Base-by-base conservation (phyloP, 2,888 invertebrate species). In the Mimumesa dahlbomi region DNA sequence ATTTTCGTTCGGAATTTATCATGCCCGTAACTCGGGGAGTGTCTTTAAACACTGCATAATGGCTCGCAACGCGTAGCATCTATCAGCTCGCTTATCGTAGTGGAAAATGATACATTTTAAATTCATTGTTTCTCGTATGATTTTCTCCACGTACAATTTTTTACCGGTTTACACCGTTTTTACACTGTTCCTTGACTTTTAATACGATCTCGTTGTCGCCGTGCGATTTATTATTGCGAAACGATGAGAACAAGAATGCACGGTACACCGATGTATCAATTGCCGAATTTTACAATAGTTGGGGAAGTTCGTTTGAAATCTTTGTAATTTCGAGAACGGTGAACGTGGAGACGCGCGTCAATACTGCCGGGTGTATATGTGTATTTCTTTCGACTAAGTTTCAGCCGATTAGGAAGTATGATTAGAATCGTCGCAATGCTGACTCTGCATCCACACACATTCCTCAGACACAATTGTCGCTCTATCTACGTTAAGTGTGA, bases 391-490 rank as follows among this genome's bases (percentile, higher is more conserved):
- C 48, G 19, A 3, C 58, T 77, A 62, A 70, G 54, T 73, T 77
- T 54, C 53, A 61, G 61, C 54, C 56, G 50, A 78, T 68, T 64
- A 75, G 58, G 68, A 45, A 46, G 62, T 5, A 77, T 53, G 46
- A 66, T 71, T 61, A 61, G 40, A 52, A 14, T 53, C 40, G 46
- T 53, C 19, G 38, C 45, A 57, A 64, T 25, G 73, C 75, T 73
- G 69, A 69, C 48, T 75, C 62, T 64, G 71, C 73, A 73, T 72
- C 57, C 65, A 70, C 70, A 80, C 77, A 80, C 86, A 86, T 86
- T 86, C 85, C 85, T 85, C 80, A 72, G 83, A 75, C 82, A 79
- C 74, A 68, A 82, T n/a, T 64, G 79, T 85, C 83, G 82, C 81
- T 65, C 73, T 62, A 52, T 75, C 71, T 73, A 77, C 62, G 65